Conservation (phyloP, 2,113 vertebrate species). For the Formicarius rufipectus region DNA sequence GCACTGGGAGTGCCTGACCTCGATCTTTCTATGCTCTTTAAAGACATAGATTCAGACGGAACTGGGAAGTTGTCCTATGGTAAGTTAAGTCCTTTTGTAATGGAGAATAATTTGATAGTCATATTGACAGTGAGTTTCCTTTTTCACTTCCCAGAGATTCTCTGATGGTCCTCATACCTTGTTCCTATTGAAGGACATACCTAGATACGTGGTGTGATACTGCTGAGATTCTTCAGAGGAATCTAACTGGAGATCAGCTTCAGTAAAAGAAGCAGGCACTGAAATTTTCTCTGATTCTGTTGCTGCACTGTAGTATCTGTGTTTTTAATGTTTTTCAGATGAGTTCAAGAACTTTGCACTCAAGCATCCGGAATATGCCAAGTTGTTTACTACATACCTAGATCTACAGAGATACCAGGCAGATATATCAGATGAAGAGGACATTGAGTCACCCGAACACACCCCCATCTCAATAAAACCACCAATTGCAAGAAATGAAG, state of each 20-base stretch:
- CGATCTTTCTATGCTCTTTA: slow-evolving; percentile 87
- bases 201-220: neutral
- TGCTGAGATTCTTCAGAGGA: neutral
- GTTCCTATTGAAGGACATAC: neutral
- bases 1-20: slow-evolving; percentile 88
- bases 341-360: slow-evolving; percentile 89
- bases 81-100: slow-evolving; percentile 55
- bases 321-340: slow-evolving; percentile 66
- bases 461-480: neutral
- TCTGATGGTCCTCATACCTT: neutral
- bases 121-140: neutral
- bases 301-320: neutral
- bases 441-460: neutral
- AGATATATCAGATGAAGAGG: slow-evolving; percentile 70
- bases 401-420: slow-evolving; percentile 90
- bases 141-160: neutral
- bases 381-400: slow-evolving; percentile 94
- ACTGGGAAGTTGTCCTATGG: slow-evolving; percentile 87
- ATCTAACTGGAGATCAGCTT: neutral
- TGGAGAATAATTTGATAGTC: neutral
- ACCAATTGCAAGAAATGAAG: slow-evolving; percentile 49
- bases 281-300: neutral
- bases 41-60: slow-evolving; percentile 86
- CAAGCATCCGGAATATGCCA: slow-evolving; percentile 91
- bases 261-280: neutral